phyloP scores from a whole-genome alignment of 2,888 invertebrate species.

The Melanophora roralis region DNA sequence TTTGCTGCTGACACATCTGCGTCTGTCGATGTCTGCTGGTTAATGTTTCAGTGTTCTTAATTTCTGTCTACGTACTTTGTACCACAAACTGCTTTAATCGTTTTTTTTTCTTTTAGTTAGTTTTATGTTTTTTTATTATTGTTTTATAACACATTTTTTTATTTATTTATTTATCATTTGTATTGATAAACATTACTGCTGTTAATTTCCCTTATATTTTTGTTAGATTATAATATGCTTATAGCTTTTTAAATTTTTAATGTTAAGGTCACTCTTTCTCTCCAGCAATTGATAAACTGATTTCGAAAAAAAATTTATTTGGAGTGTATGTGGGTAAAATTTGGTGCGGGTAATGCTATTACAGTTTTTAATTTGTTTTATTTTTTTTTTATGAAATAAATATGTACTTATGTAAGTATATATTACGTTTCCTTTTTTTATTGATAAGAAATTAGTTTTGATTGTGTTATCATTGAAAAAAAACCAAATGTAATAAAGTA shows the following conservation, averaged over 20 bases:
- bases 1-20: background rate
- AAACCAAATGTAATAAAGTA: conserved; percentile 5
- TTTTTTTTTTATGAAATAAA: too few relatives aligned
- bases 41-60: conserved; percentile 4
- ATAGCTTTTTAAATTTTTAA: background rate
- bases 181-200: too few relatives aligned
- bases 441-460: background rate
- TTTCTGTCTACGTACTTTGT: conserved; percentile 37
- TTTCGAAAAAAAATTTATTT: background rate
- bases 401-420: too few relatives aligned
- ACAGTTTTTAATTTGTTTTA: background rate
- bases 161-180: too few relatives aligned
- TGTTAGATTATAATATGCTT: background rate
- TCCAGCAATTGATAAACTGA: background rate
- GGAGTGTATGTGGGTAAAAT: background rate
- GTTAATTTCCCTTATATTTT: background rate
- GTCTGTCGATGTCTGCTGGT: background rate
- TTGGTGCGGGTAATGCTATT: background rate
- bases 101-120: background rate
- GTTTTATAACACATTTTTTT: background rate
- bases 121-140: background rate
- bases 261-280: conserved; percentile 35
- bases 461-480: conserved; percentile 12
- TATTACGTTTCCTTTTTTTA: background rate
- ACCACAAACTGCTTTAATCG: conserved; percentile 3